These are phyloP conservation scores for Pecten maximus DNA, from an alignment of 2,888 invertebrate species.

Conservation along the genomic window DNA sequence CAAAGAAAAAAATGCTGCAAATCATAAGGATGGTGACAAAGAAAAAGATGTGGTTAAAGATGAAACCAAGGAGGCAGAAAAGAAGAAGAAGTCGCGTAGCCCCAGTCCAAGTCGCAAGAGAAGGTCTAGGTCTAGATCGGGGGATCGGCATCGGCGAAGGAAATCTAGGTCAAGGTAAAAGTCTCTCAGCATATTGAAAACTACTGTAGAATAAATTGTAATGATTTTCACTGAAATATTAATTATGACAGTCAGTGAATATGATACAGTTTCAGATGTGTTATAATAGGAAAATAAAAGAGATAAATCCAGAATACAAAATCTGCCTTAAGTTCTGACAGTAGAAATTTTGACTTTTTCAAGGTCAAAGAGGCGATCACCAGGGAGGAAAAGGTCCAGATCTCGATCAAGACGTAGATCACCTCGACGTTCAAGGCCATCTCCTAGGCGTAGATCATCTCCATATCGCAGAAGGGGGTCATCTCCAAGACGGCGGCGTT, in stretches of 20 bases:
- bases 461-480: constrained; percentile 54
- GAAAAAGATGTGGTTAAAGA: constrained; percentile 54
- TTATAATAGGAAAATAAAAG: too few relatives aligned
- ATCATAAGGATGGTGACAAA: constrained; percentile 53
- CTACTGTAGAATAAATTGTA: too few relatives aligned
- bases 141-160: constrained; percentile 52
- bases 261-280: not conserved
- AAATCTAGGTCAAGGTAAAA: constrained; percentile 63
- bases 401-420: constrained; percentile 46
- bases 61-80: constrained; percentile 53
- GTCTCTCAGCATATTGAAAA: too few relatives aligned
- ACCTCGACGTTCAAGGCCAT: constrained; percentile 60
- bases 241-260: constrained; percentile 39
- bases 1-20: constrained; percentile 51
- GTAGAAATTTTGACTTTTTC: not conserved
- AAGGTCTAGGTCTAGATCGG: constrained; percentile 56
- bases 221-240: constrained; percentile 45
- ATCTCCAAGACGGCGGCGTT: constrained; percentile 53
- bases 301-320: too few relatives aligned
- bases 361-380: constrained; percentile 57
- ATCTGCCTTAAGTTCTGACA: constrained; percentile 9
- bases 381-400: constrained; percentile 54
- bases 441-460: constrained; percentile 66
- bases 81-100: constrained; percentile 51
- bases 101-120: constrained; percentile 45